These are phyloP conservation scores for Lasiommata megera DNA, from an alignment of 2,888 invertebrate species.

Conservation along the genomic window DNA sequence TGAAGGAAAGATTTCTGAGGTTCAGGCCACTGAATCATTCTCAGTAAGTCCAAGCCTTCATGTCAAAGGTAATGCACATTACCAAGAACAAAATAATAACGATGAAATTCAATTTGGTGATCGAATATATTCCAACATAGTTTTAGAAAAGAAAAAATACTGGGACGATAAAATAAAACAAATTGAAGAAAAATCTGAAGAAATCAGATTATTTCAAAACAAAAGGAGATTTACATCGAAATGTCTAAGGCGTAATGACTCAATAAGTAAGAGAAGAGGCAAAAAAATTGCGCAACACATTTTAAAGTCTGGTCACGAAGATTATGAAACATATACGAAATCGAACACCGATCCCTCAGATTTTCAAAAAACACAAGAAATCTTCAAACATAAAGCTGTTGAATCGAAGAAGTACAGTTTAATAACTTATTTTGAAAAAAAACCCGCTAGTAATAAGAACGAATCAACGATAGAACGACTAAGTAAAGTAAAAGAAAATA, in stretches of 20 bases:
- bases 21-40: conserved; percentile 79
- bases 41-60: conserved; percentile 77
- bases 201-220: conserved; percentile 52
- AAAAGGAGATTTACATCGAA: conserved; percentile 56
- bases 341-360: not conserved
- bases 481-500: no score
- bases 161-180: conserved; percentile 75
- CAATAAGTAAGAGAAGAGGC: conserved; percentile 66
- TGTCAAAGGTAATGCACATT: conserved; percentile 30
- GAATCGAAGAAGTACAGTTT: conserved; percentile 19
- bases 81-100: conserved; percentile 36
- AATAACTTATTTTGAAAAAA: conserved; percentile 1
- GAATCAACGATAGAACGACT: conserved; percentile 3
- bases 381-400: not conserved
- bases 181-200: conserved; percentile 66
- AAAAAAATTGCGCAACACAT: conserved; percentile 68
- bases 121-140: conserved; percentile 54
- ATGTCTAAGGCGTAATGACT: conserved; percentile 64
- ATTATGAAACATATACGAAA: conserved; percentile 16
- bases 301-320: conserved; percentile 45
- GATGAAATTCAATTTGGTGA: conserved; percentile 57
- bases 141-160: conserved; percentile 72
- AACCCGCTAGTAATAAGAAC: not conserved
- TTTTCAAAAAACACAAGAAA: not conserved
- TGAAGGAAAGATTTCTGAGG: conserved; percentile 78